Conservation (phyloP, 2,797 vertebrate species). For the Urosaurus nigricauda region DNA sequence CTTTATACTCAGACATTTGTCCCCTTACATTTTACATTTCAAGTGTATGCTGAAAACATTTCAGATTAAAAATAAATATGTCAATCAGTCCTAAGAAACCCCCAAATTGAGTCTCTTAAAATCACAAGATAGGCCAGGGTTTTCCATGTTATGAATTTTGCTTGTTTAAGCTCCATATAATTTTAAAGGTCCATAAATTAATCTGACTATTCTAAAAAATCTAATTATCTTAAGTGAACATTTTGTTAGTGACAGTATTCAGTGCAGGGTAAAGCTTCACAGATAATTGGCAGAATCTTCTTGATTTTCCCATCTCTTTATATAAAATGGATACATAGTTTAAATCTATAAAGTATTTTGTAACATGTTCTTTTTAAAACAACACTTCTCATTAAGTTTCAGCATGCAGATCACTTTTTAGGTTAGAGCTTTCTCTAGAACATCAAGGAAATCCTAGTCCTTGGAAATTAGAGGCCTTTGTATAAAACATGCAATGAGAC, state of each 20-base stretch:
- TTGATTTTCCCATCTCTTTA: background rate
- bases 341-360: slow-evolving; percentile 14
- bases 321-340: slow-evolving; percentile 1
- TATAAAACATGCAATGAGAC: background rate
- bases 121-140: background rate
- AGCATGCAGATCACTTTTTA: background rate
- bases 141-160: background rate
- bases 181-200: slow-evolving; percentile 7
- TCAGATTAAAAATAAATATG: background rate
- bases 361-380: background rate
- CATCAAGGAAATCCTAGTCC: background rate
- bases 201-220: slow-evolving; percentile 17
- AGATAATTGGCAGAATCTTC: slow-evolving; percentile 11
- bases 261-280: background rate
- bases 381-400: background rate
- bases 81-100: background rate
- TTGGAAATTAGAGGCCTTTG: background rate
- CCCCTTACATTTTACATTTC: background rate
- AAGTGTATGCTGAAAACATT: background rate
- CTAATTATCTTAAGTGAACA: slow-evolving; percentile 20
- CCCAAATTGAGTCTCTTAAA: background rate
- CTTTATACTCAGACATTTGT: background rate
- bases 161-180: slow-evolving; percentile 6
- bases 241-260: slow-evolving; percentile 12
- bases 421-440: background rate